These are phyloP conservation scores for Meganola albula DNA, from an alignment of 2,888 invertebrate genomes.

Conservation along the genomic window DNA sequence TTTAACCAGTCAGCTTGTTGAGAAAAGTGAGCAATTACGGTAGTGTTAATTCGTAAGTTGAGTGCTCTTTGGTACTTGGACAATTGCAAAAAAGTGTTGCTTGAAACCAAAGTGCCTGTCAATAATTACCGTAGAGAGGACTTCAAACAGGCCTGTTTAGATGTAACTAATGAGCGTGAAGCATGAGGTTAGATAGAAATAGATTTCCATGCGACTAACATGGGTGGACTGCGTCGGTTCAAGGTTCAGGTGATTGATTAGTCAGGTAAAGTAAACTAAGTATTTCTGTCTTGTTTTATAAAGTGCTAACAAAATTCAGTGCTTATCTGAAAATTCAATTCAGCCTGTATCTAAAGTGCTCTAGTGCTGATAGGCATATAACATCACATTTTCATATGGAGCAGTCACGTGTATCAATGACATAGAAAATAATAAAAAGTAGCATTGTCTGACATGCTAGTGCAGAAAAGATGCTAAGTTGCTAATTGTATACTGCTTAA, in stretches of 20 bases:
- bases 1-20: slow-evolving; percentile 15
- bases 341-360: too few species aligned
- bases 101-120: slow-evolving; percentile 1
- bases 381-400: too few species aligned
- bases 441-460: slow-evolving; percentile 16
- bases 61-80: slow-evolving; percentile 10
- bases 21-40: slow-evolving; percentile 32
- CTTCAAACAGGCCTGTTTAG: slow-evolving; percentile 5
- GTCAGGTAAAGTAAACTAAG: too few species aligned
- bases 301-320: too few species aligned
- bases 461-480: slow-evolving; percentile 20
- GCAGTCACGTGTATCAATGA: slow-evolving; percentile 13
- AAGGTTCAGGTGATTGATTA: slow-evolving; percentile 4
- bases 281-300: too few species aligned
- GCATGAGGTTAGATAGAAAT: slow-evolving; percentile 4
- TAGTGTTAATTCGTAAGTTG: slow-evolving; percentile 13
- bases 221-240: slow-evolving; percentile 1
- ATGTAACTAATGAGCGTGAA: slow-evolving; percentile 4
- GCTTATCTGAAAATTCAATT: too few species aligned
- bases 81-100: slow-evolving; percentile 3
- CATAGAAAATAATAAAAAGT: slow-evolving; percentile 20
- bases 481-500: too few species aligned
- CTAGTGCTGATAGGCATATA: too few species aligned
- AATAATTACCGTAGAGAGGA: slow-evolving; percentile 8
- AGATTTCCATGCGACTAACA: slow-evolving; percentile 4